Evolutionary conservation across 1,140 invertebrate species (phyloP).

Genomic region (Rhynchophorus ferrugineus): DNA sequence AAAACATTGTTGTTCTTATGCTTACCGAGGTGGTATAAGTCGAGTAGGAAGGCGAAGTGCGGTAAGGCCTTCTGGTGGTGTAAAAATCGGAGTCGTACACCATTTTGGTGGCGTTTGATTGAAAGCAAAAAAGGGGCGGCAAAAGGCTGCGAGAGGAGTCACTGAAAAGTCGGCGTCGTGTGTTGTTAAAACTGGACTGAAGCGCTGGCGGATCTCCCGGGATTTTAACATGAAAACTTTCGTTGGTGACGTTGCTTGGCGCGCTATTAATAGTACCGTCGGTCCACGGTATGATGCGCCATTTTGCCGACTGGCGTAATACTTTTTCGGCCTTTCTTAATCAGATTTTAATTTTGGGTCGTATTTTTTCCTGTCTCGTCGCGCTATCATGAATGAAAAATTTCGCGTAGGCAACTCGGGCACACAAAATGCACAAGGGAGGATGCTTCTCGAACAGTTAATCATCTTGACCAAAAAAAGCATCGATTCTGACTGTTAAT

Average conservation of each 20-base stretch:
- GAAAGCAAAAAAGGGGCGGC: conserved; percentile 20
- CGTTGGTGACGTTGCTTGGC: conserved; percentile 11
- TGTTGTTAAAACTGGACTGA: conserved; percentile 34
- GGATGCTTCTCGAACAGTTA: no score
- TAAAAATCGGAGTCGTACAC: conserved; percentile 86
- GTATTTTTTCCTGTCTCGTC: no score
- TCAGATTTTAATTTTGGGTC: conserved; percentile 1
- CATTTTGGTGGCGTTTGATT: conserved; percentile 51
- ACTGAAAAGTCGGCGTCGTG: conserved; percentile 31
- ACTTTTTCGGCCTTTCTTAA: background rate
- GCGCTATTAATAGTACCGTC: conserved; percentile 16
- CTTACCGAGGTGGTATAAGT: conserved; percentile 76
- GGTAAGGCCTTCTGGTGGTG: conserved; percentile 73
- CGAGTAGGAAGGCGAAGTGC: conserved; percentile 57
- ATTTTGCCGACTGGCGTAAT: no score
- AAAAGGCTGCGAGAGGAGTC: conserved; percentile 15
- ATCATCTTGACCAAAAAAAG: no score
- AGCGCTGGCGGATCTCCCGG: conserved; percentile 20
- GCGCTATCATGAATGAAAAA: no score
- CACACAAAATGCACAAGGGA: no score
- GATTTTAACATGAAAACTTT: conserved; percentile 29
- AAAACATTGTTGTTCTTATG: no score
- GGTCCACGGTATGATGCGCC: no score
- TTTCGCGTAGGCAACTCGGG: no score
- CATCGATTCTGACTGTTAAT: no score